Evolutionary conservation across 2,113 vertebrate genomes (phyloP).

Genomic region (Bufo gargarizans): DNA sequence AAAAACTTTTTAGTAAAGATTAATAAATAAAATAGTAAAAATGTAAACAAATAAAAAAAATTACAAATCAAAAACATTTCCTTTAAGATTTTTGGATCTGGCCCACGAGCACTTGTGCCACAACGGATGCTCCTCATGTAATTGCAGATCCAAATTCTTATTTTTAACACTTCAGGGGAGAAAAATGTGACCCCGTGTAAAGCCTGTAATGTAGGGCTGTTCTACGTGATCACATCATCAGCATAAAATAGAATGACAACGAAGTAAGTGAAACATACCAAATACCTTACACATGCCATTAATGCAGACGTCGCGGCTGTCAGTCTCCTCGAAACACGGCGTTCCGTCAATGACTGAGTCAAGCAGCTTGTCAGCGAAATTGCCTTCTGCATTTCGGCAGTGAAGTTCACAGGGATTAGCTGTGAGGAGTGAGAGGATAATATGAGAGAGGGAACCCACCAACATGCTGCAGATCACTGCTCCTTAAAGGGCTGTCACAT

Average conservation of each 20-base stretch:
- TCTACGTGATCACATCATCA: background rate
- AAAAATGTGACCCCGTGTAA: too few species aligned
- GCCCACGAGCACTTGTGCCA: too few species aligned
- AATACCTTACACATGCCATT: constrained; percentile 99
- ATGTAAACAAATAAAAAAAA: too few species aligned
- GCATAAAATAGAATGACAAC: constrained; percentile 54
- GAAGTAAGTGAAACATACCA: constrained; percentile 81
- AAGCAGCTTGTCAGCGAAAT: constrained; percentile 94
- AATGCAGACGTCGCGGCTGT: constrained; percentile 89
- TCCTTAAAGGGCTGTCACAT: too few species aligned
- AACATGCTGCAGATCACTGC: background rate
- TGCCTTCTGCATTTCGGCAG: constrained; percentile 81
- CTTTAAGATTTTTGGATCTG: too few species aligned
- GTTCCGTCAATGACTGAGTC: constrained; percentile 94
- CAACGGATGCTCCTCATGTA: too few species aligned
- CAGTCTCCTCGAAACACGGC: constrained; percentile 89
- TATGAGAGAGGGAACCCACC: constrained; percentile 12
- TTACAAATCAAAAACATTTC: too few species aligned
- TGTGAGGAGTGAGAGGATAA: constrained; percentile 65
- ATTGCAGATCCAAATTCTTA: too few species aligned
- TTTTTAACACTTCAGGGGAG: too few species aligned
- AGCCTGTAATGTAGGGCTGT: background rate
- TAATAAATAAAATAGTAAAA: too few species aligned
- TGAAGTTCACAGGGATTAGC: constrained; percentile 92
- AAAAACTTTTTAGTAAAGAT: too few species aligned